A percentile compares a stretch with the other conserved stretches of the same genome.
Evolutionary conservation across 1,140 invertebrate species (phyloP).

Genomic region (Doryteuthis pealeii): DNA sequence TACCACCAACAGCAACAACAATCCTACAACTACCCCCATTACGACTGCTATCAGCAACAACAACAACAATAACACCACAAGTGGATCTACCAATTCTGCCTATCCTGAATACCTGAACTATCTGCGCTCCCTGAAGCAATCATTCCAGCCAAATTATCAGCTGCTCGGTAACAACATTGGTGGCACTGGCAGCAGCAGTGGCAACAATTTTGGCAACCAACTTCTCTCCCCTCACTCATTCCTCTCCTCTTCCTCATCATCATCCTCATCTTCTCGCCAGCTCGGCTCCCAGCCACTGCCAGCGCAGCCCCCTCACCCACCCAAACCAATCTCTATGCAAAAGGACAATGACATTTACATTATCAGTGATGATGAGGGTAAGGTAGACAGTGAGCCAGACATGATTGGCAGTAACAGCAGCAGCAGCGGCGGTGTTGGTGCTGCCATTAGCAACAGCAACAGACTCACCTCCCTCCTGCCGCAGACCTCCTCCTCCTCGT

Average conservation of each 20-base stretch:
- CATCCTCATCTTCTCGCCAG: neutral
- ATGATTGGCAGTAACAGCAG: neutral
- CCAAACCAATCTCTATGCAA: neutral
- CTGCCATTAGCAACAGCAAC: neutral
- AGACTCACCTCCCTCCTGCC: neutral
- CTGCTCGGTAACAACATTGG: too few species aligned
- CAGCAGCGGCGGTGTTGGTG: neutral
- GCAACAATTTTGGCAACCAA: too few species aligned
- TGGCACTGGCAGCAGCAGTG: too few species aligned
- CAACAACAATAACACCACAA: neutral
- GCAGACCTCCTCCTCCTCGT: neutral
- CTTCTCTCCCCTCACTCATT: too few species aligned
- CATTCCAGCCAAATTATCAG: neutral
- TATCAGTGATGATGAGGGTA: neutral
- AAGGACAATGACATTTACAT: slow-evolving; percentile 2
- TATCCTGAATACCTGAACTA: neutral
- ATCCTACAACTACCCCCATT: too few species aligned
- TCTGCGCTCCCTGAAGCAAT: neutral
- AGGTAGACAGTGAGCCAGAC: neutral
- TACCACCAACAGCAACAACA: too few species aligned
- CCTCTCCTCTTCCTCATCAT: too few species aligned
- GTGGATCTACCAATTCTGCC: neutral
- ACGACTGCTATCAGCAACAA: too few species aligned
- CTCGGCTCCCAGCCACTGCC: neutral
- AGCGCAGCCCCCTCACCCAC: neutral